phyloP scores from a whole-genome alignment of 2,113 vertebrate species.

The Tautogolabrus adspersus region DNA sequence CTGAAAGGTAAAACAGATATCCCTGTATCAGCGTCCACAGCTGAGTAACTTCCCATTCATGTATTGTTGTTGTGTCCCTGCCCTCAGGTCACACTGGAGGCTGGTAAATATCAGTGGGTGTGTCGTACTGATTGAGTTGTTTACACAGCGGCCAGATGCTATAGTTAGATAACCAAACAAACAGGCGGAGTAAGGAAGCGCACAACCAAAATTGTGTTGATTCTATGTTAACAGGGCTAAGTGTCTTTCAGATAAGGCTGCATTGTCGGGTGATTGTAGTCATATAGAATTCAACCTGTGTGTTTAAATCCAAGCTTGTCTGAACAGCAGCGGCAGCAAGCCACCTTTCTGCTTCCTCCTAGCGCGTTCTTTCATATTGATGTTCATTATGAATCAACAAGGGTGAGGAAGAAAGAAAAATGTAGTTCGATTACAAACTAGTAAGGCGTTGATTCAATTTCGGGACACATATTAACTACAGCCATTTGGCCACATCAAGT shows the following conservation, averaged over 20 bases:
- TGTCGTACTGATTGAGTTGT: conserved; percentile 66
- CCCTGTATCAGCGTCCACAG: conserved; percentile 65
- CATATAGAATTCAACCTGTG: conserved; percentile 30
- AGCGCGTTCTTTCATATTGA: background rate
- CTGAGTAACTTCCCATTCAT: conserved; percentile 75
- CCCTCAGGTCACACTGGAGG: conserved; percentile 52
- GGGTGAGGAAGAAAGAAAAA: conserved; percentile 41
- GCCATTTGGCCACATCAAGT: conserved; percentile 57
- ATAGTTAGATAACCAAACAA: conserved; percentile 68
- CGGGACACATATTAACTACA: conserved; percentile 39
- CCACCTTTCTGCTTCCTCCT: conserved; percentile 1
- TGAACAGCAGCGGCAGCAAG: background rate
- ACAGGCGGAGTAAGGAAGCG: conserved; percentile 45
- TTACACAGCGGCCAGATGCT: conserved; percentile 71
- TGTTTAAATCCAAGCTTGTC: background rate
- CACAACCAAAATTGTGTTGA: conserved; percentile 63
- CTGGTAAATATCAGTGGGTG: conserved; percentile 71
- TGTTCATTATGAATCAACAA: conserved; percentile 41
- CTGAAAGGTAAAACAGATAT: conserved; percentile 50
- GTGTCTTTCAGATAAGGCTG: conserved; percentile 51
- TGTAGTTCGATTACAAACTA: conserved; percentile 32
- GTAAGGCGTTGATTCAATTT: conserved; percentile 46
- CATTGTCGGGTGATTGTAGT: conserved; percentile 2
- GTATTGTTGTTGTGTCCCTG: conserved; percentile 61
- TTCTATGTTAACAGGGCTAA: conserved; percentile 53